Percentiles rank a stretch among this genome's conserved stretches.
Evolutionary conservation across 2,113 vertebrate genomes (phyloP).

Genomic region (Cnemophilus loriae): DNA sequence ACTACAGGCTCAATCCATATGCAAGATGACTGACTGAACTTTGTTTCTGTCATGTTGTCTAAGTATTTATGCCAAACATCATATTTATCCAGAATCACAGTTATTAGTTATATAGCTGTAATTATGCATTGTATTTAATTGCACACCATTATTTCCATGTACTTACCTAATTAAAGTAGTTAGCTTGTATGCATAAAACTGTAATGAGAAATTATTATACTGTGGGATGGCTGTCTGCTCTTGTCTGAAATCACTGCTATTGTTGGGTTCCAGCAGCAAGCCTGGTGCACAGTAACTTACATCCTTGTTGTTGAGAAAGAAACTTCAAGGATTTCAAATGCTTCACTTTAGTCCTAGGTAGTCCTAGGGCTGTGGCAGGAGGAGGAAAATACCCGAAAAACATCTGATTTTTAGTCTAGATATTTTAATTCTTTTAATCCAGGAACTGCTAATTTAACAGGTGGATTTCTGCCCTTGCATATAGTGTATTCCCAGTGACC

Average conservation of each 20-base stretch:
- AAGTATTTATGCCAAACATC: conserved; percentile 19
- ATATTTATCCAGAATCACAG: conserved; percentile 21
- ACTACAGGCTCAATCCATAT: not conserved
- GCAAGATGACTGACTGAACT: not conserved
- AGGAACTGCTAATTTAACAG: not conserved
- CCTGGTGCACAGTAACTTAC: not conserved
- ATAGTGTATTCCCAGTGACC: not conserved
- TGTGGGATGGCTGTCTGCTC: not conserved
- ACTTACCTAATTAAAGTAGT: conserved; percentile 41
- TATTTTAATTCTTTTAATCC: not conserved
- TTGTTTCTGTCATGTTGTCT: not conserved
- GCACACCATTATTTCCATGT: conserved; percentile 4
- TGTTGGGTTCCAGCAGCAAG: not conserved
- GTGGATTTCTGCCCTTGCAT: not conserved
- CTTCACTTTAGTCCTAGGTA: not conserved
- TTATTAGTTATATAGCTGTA: conserved; percentile 34
- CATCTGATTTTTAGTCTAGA: not conserved
- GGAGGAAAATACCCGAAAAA: not conserved
- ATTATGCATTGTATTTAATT: conserved; percentile 49
- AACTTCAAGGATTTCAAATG: not conserved
- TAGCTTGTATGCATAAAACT: conserved; percentile 34
- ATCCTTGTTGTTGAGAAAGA: not conserved
- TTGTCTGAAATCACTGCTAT: not conserved
- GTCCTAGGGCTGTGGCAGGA: not conserved
- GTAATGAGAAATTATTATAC: not conserved